Conservation (phyloP, 2,113 vertebrate species). For the Todiramphus chloris region DNA sequence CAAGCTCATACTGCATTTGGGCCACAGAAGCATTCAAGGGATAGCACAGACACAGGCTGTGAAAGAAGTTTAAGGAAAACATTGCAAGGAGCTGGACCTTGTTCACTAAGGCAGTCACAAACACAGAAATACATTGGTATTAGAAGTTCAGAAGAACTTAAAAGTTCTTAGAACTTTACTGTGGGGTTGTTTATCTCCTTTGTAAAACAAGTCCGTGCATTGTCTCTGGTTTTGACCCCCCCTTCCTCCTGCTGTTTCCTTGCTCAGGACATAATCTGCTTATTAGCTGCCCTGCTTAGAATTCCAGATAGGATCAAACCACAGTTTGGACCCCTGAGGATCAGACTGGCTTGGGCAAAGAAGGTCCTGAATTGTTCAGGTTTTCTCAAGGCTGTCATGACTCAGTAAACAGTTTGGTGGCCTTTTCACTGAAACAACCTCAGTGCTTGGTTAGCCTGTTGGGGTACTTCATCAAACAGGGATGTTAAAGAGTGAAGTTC, state of each 20-base stretch:
- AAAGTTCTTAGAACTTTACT: neutral
- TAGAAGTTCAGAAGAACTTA: neutral
- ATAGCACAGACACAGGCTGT: neutral
- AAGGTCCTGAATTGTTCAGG: neutral
- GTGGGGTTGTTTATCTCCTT: neutral
- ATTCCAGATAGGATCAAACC: conserved; percentile 46
- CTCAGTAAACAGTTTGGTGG: neutral
- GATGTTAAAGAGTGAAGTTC: neutral
- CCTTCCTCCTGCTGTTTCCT: neutral
- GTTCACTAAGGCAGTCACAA: neutral
- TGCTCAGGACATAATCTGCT: conserved; percentile 41
- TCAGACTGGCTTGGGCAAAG: neutral
- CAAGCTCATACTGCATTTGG: neutral
- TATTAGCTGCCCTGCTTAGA: conserved; percentile 26
- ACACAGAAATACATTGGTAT: neutral
- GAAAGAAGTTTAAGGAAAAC: neutral
- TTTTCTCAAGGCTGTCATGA: neutral
- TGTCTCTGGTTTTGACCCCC: neutral
- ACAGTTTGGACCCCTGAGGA: neutral
- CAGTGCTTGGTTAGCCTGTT: neutral
- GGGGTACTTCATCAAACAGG: neutral
- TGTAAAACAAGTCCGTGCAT: neutral
- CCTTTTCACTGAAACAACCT: neutral
- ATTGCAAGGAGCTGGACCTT: neutral
- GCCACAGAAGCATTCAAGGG: neutral